These are phyloP conservation scores for Phalangium opilio DNA, from an alignment of 2,888 invertebrate species.

Conservation along the genomic window DNA sequence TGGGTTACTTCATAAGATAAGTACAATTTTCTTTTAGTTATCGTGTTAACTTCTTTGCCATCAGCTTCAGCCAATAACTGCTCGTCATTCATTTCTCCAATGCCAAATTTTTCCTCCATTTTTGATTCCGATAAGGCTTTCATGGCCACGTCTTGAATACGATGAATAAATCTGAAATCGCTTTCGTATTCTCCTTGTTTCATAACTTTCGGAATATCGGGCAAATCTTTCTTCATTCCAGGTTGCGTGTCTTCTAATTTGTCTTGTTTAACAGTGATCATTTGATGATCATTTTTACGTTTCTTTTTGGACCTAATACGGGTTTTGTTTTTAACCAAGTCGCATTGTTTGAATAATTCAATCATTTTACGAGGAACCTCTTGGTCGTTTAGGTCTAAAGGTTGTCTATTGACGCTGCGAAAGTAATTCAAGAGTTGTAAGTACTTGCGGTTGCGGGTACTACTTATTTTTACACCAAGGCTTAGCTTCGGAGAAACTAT, in stretches of 20 bases:
- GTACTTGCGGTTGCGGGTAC: no score
- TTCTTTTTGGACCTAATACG: constrained; percentile 8
- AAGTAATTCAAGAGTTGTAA: no score
- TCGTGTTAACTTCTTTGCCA: constrained; percentile 5
- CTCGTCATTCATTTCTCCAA: constrained; percentile 10
- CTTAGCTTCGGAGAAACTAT: no score
- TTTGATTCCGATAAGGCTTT: constrained; percentile 11
- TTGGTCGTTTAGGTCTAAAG: constrained; percentile 5
- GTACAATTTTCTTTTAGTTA: constrained; percentile 8
- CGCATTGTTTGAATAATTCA: constrained; percentile 9
- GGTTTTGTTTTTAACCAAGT: constrained; percentile 5
- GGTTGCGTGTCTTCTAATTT: constrained; percentile 6
- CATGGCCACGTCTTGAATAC: constrained; percentile 8
- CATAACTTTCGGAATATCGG: constrained; percentile 4
- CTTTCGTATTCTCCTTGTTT: constrained; percentile 11
- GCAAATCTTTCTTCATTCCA: constrained; percentile 2
- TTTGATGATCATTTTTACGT: constrained; percentile 12
- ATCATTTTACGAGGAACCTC: constrained; percentile 3
- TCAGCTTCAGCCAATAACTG: background rate
- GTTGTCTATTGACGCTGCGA: constrained; percentile 7
- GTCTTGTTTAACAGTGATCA: constrained; percentile 9
- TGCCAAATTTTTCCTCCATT: constrained; percentile 12
- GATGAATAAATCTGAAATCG: constrained; percentile 7
- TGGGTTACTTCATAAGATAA: no score
- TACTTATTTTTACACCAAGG: no score